Evolutionary conservation across 2,113 vertebrate species (phyloP).

Genomic region (Meleagris gallopavo): DNA sequence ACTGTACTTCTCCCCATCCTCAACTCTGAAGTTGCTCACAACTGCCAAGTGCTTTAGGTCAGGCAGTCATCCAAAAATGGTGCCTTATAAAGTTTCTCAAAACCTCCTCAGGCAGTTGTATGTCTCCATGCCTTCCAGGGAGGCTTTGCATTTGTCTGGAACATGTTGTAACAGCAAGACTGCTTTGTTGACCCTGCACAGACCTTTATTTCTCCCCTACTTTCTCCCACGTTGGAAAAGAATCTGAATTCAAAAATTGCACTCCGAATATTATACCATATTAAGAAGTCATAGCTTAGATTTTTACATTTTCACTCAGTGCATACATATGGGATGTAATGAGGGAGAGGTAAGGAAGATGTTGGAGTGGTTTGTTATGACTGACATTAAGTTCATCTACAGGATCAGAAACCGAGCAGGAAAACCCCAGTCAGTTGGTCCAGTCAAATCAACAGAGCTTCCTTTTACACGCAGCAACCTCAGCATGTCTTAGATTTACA

Average conservation of each 20-base stretch:
- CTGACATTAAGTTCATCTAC: neutral
- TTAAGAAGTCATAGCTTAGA: neutral
- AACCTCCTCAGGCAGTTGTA: neutral
- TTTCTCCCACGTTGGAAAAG: neutral
- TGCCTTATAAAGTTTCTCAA: neutral
- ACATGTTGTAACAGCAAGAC: neutral
- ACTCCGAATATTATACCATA: neutral
- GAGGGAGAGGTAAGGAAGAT: neutral
- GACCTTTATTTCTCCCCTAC: neutral
- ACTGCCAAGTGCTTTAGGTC: neutral
- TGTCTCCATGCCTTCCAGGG: neutral
- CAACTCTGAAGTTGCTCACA: neutral
- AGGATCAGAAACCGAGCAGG: neutral
- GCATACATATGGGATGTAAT: neutral
- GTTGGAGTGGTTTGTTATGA: neutral
- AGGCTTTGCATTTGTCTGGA: neutral
- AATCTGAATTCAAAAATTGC: neutral
- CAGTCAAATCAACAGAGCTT: neutral
- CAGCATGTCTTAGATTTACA: neutral
- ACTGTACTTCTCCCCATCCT: neutral
- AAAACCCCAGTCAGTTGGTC: neutral
- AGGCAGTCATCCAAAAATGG: neutral
- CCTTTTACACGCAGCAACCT: neutral
- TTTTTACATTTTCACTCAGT: neutral
- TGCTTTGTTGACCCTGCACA: neutral